phyloP scores from a whole-genome alignment of 2,113 vertebrate genomes.

The Baryphthengus martii region DNA sequence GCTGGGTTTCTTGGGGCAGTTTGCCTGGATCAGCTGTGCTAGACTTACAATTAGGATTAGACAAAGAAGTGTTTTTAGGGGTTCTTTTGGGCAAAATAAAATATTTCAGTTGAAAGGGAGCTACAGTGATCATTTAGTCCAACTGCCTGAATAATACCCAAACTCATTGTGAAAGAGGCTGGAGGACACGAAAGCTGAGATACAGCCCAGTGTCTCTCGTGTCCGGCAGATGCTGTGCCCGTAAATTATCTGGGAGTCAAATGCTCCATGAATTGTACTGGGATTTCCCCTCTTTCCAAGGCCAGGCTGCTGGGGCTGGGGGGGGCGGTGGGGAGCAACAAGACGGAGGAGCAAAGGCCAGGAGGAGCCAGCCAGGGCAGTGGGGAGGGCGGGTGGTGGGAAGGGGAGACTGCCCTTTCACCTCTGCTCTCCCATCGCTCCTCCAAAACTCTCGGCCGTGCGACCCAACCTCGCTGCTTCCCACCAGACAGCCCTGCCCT shows the following conservation, averaged over 20 bases:
- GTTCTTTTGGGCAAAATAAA: neutral
- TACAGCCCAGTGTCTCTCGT: neutral
- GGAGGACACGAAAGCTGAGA: neutral
- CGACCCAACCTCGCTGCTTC: neutral
- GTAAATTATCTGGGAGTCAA: constrained; percentile 4
- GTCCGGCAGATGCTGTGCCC: neutral
- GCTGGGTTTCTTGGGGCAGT: neutral
- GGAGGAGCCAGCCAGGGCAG: neutral
- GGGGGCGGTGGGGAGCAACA: neutral
- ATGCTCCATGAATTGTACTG: neutral
- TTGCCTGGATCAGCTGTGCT: neutral
- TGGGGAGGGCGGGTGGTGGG: neutral
- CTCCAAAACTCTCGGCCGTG: neutral
- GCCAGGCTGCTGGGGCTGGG: neutral
- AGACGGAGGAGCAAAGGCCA: neutral
- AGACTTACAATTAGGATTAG: neutral
- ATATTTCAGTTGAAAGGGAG: neutral
- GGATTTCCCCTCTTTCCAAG: neutral
- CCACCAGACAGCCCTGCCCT: neutral
- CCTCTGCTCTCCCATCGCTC: neutral
- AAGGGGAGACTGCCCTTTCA: constrained; percentile 18
- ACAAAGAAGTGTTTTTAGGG: neutral
- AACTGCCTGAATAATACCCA: neutral
- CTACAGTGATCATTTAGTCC: neutral
- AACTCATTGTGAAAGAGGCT: neutral